Evolutionary conservation across 2,113 vertebrate species (phyloP).

Genomic region (Phaethornis superciliosus): DNA sequence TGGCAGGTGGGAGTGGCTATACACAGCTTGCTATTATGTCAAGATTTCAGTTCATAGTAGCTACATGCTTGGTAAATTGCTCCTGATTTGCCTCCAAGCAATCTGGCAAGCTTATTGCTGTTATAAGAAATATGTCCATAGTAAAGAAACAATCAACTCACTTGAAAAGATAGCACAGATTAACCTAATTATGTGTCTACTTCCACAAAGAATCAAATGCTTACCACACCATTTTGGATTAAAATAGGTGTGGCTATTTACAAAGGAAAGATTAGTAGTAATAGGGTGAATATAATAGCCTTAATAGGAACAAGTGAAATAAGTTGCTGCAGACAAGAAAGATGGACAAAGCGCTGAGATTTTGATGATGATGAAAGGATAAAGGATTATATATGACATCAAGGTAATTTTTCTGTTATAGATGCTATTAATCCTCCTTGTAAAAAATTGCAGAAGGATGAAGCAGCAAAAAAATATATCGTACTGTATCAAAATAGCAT

Average conservation of each 20-base stretch:
- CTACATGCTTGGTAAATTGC: slow-evolving; percentile 76
- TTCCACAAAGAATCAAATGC: slow-evolving; percentile 91
- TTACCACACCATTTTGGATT: slow-evolving; percentile 81
- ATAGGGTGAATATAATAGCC: slow-evolving; percentile 90
- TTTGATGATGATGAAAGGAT: slow-evolving; percentile 85
- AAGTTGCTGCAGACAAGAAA: slow-evolving; percentile 87
- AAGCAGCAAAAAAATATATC: neutral
- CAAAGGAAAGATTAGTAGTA: slow-evolving; percentile 93
- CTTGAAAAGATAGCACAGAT: slow-evolving; percentile 88
- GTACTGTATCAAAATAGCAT: neutral
- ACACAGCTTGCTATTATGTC: slow-evolving; percentile 63
- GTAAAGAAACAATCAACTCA: slow-evolving; percentile 89
- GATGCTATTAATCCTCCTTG: slow-evolving; percentile 61
- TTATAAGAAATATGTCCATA: slow-evolving; percentile 87
- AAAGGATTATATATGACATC: slow-evolving; percentile 84
- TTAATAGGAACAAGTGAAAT: slow-evolving; percentile 88
- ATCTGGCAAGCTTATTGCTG: slow-evolving; percentile 81
- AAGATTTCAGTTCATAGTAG: slow-evolving; percentile 71
- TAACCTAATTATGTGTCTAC: slow-evolving; percentile 91
- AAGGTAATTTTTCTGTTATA: slow-evolving; percentile 60
- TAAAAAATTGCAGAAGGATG: slow-evolving; percentile 10
- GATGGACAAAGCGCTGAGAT: slow-evolving; percentile 84
- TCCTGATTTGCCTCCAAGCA: slow-evolving; percentile 79
- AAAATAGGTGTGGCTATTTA: slow-evolving; percentile 94
- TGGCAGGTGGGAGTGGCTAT: slow-evolving; percentile 71